Percentiles rank a stretch among this genome's conserved stretches.
Evolutionary conservation across 1,140 invertebrate genomes (phyloP).

Genomic region (Diplogasteroides magnus): DNA sequence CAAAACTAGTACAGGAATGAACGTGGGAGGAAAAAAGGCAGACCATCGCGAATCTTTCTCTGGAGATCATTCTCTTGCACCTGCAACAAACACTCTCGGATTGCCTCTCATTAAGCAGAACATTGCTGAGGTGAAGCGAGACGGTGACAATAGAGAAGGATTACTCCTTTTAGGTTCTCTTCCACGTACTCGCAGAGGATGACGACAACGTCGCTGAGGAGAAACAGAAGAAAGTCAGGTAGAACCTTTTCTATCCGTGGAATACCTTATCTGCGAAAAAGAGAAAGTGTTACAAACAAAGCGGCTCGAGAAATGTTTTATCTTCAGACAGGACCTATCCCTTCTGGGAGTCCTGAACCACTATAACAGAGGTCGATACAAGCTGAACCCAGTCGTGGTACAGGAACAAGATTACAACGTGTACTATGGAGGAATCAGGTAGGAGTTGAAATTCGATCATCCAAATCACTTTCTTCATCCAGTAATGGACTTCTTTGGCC

Average conservation of each 20-base stretch:
- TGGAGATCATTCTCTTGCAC: constrained; percentile 36
- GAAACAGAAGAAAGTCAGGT: constrained; percentile 31
- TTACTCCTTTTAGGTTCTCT: constrained; percentile 23
- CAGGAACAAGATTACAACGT: constrained; percentile 52
- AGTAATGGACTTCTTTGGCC: constrained; percentile 52
- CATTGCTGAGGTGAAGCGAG: constrained; percentile 54
- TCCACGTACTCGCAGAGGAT: constrained; percentile 53
- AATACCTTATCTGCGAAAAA: background rate
- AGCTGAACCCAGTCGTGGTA: constrained; percentile 52
- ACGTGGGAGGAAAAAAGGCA: background rate
- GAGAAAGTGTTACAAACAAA: background rate
- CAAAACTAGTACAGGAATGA: background rate
- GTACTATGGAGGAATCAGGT: constrained; percentile 51
- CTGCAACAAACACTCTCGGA: constrained; percentile 51
- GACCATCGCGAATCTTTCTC: constrained; percentile 12
- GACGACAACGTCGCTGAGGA: constrained; percentile 38
- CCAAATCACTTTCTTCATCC: too few relatives aligned
- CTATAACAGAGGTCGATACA: constrained; percentile 52
- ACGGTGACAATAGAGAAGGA: too few relatives aligned
- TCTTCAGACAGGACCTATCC: constrained; percentile 47
- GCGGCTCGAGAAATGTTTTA: background rate
- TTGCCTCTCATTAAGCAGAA: constrained; percentile 50
- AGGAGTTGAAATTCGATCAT: background rate
- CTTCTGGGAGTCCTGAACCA: constrained; percentile 52
- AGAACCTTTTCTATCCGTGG: background rate